phyloP scores from a whole-genome alignment of 2,113 vertebrate genomes.

The Pachyramphus minor region DNA sequence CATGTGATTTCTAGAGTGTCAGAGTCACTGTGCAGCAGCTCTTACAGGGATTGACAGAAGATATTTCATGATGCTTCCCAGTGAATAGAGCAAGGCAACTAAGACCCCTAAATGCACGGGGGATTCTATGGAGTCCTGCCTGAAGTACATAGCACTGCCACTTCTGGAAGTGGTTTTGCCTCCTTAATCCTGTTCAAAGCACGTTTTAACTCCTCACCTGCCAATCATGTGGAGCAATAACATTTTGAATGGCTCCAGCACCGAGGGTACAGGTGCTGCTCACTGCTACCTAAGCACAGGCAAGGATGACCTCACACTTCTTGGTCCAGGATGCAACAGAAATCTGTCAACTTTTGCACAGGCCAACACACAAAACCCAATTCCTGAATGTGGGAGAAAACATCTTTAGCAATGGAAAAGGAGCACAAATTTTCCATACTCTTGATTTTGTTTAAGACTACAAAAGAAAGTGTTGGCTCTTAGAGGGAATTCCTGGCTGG shows the following conservation, averaged over 20 bases:
- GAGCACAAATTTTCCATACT: not conserved
- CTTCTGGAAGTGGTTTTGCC: not conserved
- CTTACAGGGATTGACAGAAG: not conserved
- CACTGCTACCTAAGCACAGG: not conserved
- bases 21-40: not conserved
- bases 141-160: not conserved
- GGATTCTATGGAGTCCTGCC: not conserved
- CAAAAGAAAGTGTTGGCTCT: not conserved
- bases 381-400: not conserved
- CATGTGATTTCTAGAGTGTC: not conserved
- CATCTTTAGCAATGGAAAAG: not conserved
- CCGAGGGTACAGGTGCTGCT: not conserved
- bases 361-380: not conserved
- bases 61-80: not conserved
- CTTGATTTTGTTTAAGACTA: not conserved
- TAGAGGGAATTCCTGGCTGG: not conserved
- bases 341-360: not conserved
- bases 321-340: not conserved
- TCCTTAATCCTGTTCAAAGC: not conserved
- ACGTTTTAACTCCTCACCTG: not conserved
- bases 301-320: not conserved
- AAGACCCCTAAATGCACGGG: not conserved
- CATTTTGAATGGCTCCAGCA: not conserved
- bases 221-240: not conserved
- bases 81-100: not conserved